Conservation (phyloP, 1,140 invertebrate genomes). For the Rhopalosiphum padi region DNA sequence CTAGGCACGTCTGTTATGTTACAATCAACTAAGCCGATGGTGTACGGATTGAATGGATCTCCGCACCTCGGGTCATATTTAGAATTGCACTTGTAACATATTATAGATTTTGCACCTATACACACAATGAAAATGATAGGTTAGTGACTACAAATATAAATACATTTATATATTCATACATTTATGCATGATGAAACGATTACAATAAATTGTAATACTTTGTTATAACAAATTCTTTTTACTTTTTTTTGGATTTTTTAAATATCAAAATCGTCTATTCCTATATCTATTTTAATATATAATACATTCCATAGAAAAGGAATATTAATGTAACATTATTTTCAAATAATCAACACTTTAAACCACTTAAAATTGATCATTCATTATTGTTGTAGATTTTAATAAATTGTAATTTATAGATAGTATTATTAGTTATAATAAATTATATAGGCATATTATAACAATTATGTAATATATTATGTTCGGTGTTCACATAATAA, state of each 20-base stretch:
- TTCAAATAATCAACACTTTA: too few relatives aligned
- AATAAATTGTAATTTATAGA: too few relatives aligned
- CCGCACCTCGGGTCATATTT: constrained; percentile 83
- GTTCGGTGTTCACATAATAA: not conserved
- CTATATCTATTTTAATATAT: too few relatives aligned
- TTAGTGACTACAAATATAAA: not conserved
- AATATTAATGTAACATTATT: too few relatives aligned
- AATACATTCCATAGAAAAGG: too few relatives aligned
- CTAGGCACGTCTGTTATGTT: constrained; percentile 74
- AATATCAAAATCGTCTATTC: not conserved
- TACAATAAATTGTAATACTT: not conserved
- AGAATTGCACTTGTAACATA: constrained; percentile 87
- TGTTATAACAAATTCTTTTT: not conserved
- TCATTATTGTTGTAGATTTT: not conserved
- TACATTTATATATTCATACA: constrained; percentile 26
- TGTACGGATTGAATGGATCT: constrained; percentile 82
- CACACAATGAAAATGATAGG: constrained; percentile 37
- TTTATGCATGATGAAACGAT: too few relatives aligned
- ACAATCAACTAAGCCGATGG: constrained; percentile 83
- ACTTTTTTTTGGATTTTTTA: not conserved
- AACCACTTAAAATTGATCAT: not conserved
- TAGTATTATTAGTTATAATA: too few relatives aligned
- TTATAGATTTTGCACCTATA: constrained; percentile 66
- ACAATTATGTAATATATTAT: not conserved
- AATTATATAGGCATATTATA: not conserved